A percentile compares a stretch with the other conserved stretches of the same genome.
phyloP scores from a whole-genome alignment of 2,113 vertebrate genomes.

The Gymnorhina tibicen region DNA sequence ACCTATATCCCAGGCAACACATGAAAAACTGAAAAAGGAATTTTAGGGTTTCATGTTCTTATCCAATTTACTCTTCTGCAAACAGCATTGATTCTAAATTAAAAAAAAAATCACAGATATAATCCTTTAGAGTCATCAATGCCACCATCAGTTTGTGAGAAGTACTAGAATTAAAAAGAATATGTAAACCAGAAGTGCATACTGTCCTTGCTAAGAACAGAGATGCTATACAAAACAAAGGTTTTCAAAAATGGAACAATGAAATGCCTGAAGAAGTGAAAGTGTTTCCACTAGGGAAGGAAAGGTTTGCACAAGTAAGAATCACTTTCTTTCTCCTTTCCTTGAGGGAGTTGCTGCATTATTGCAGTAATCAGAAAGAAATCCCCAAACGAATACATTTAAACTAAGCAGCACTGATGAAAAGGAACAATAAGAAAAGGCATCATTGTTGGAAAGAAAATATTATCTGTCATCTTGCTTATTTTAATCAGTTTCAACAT shows the following conservation, averaged over 20 bases:
- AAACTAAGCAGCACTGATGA: background rate
- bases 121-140: background rate
- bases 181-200: background rate
- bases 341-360: background rate
- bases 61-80: background rate
- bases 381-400: background rate
- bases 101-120: background rate
- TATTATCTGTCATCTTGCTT: background rate
- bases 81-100: background rate
- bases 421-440: background rate
- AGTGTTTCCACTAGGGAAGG: background rate
- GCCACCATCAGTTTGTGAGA: background rate
- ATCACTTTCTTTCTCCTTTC: background rate
- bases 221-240: background rate
- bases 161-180: background rate
- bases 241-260: background rate
- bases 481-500: background rate
- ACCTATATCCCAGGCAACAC: background rate
- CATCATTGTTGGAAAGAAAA: background rate
- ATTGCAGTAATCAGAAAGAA: background rate
- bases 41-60: background rate
- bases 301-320: background rate
- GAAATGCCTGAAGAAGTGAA: background rate
- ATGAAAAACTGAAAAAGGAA: background rate
- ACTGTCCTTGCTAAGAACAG: background rate